These are phyloP conservation scores for Triplophysa rosa DNA, from an alignment of 2,113 vertebrate genomes.

Conservation along the genomic window DNA sequence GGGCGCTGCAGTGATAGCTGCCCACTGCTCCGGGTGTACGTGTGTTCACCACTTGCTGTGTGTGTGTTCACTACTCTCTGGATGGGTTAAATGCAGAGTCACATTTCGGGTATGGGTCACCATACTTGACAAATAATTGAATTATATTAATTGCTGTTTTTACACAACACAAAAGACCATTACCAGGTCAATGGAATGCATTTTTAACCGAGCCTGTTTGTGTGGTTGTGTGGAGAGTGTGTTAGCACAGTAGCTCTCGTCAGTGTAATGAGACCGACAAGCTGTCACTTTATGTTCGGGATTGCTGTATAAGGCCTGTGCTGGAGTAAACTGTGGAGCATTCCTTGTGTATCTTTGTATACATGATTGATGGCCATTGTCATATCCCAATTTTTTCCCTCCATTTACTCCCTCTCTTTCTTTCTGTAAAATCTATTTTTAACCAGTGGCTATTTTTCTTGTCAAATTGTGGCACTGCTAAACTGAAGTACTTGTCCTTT, in stretches of 20 bases:
- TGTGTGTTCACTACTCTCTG: too few relatives aligned
- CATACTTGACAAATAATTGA: too few relatives aligned
- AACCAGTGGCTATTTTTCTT: slow-evolving; percentile 16
- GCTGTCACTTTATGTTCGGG: slow-evolving; percentile 50
- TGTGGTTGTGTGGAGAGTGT: slow-evolving; percentile 17
- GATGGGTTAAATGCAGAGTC: too few relatives aligned
- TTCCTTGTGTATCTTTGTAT: slow-evolving; percentile 12
- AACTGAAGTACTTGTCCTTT: slow-evolving; percentile 45
- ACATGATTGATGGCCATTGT: slow-evolving; percentile 44
- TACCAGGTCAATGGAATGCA: slow-evolving; percentile 33
- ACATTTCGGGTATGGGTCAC: too few relatives aligned
- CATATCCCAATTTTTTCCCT: slow-evolving; percentile 41
- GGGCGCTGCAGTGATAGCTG: too few relatives aligned
- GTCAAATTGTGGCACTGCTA: slow-evolving; percentile 31
- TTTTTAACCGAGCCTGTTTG: slow-evolving; percentile 18
- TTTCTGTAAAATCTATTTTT: background rate
- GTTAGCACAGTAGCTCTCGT: slow-evolving; percentile 8
- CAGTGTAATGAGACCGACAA: slow-evolving; percentile 44
- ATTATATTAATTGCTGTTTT: too few relatives aligned
- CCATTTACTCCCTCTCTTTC: slow-evolving; percentile 3
- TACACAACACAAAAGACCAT: background rate
- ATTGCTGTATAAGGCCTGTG: slow-evolving; percentile 8
- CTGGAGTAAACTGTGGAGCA: background rate
- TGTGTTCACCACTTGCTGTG: too few relatives aligned
- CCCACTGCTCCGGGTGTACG: too few relatives aligned